A percentile compares a stretch with the other conserved stretches of the same genome.
Conservation (phyloP, 1,140 invertebrate species). For the Delia radicum region DNA sequence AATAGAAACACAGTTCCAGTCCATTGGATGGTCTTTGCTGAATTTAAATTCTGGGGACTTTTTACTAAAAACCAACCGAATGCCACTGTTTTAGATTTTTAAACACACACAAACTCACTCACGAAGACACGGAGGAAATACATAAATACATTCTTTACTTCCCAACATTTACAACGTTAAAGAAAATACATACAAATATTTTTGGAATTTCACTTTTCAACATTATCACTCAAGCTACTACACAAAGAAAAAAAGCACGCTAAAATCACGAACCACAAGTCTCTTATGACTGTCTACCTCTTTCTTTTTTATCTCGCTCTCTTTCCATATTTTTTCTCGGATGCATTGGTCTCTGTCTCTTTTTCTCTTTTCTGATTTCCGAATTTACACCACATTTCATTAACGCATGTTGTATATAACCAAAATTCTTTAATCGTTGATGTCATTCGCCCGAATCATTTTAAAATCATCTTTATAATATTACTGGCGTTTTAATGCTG, state of each 20-base stretch:
- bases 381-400: not conserved
- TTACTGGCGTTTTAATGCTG: not conserved
- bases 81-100: not conserved
- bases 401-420: not conserved
- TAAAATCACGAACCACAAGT: not conserved
- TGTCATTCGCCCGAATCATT: not conserved
- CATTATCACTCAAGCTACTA: too few species aligned
- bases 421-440: conserved; percentile 1
- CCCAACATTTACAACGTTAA: not conserved
- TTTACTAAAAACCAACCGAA: too few species aligned
- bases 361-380: not conserved
- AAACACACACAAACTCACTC: not conserved
- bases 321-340: not conserved
- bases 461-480: not conserved
- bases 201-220: not conserved
- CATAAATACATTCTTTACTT: not conserved
- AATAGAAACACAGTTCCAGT: too few species aligned
- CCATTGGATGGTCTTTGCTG: too few species aligned
- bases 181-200: not conserved
- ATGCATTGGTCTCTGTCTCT: not conserved
- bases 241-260: not conserved
- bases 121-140: not conserved
- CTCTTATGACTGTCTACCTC: not conserved
- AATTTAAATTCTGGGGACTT: too few species aligned
- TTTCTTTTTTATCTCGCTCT: not conserved